Conservation (phyloP, 1,140 invertebrate species). For the Rhynchophorus ferrugineus region DNA sequence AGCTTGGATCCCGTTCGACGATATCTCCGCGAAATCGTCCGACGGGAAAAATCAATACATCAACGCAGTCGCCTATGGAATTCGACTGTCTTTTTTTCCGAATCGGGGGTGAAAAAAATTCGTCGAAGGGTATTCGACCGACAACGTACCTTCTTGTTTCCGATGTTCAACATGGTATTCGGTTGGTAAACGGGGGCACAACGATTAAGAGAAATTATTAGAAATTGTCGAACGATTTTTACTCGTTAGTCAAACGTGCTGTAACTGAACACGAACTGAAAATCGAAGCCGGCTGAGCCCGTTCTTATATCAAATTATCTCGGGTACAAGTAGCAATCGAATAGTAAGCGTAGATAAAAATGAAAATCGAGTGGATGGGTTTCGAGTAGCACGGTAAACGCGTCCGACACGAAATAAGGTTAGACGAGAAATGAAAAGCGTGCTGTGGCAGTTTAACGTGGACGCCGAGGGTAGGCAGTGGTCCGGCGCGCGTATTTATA, state of each 20-base stretch:
- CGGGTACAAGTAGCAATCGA: too few relatives aligned
- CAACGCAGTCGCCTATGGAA: conserved; percentile 7
- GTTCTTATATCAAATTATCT: too few relatives aligned
- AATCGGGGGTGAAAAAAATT: too few relatives aligned
- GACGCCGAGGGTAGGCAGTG: background rate
- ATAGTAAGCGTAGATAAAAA: background rate
- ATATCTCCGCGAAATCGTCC: too few relatives aligned
- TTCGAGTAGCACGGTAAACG: conserved; percentile 4
- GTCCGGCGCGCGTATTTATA: too few relatives aligned
- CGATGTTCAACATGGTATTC: conserved; percentile 13
- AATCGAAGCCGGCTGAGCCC: too few relatives aligned
- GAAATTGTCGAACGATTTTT: background rate
- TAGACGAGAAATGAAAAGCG: conserved; percentile 1
- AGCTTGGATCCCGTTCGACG: too few relatives aligned
- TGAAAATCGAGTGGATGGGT: too few relatives aligned
- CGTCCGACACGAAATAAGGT: background rate
- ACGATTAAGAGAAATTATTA: background rate
- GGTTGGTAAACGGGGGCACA: background rate
- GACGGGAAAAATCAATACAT: conserved; percentile 9
- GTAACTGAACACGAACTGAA: too few relatives aligned
- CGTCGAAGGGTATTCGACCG: too few relatives aligned
- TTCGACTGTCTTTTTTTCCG: background rate
- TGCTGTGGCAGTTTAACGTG: background rate
- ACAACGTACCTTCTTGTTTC: conserved; percentile 19
- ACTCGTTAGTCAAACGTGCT: too few relatives aligned